Evolutionary conservation across 2,888 invertebrate genomes (phyloP).

Genomic region (Epiblema foenella): DNA sequence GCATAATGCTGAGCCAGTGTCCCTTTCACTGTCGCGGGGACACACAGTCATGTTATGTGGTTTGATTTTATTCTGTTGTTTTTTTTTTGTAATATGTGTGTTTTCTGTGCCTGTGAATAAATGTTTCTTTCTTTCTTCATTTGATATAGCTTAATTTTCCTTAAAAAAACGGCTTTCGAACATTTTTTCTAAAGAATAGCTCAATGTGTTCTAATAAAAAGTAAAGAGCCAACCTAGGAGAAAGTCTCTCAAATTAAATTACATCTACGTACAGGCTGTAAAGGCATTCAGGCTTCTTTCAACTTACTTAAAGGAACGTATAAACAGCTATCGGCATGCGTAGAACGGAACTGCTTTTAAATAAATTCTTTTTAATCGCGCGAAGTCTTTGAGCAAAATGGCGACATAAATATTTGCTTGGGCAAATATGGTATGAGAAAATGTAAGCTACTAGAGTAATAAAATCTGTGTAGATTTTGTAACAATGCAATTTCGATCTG

Average conservation of each 20-base stretch:
- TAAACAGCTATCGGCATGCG: slow-evolving; percentile 29
- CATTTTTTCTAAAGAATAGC: no score
- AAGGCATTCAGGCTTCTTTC: slow-evolving; percentile 22
- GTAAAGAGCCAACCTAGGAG: background rate
- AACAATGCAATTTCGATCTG: slow-evolving; percentile 9
- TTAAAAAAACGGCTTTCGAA: background rate
- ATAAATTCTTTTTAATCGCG: slow-evolving; percentile 23
- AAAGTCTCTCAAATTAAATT: slow-evolving; percentile 4
- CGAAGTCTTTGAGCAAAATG: slow-evolving; percentile 21
- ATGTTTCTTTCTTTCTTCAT: no score
- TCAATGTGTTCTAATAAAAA: background rate
- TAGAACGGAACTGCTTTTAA: slow-evolving; percentile 13
- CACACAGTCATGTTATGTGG: no score
- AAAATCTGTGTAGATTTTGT: slow-evolving; percentile 7
- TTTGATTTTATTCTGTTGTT: no score
- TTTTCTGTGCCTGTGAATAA: no score
- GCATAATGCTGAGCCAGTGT: no score
- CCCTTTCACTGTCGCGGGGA: no score
- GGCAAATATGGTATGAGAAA: slow-evolving; percentile 6
- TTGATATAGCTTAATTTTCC: background rate
- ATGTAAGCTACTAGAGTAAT: background rate
- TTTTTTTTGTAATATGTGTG: no score
- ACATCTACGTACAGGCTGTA: slow-evolving; percentile 2
- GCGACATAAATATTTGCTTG: slow-evolving; percentile 22
- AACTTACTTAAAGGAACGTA: slow-evolving; percentile 23